phyloP scores from a whole-genome alignment of 1,140 invertebrate species.

The Drosophila erecta region DNA sequence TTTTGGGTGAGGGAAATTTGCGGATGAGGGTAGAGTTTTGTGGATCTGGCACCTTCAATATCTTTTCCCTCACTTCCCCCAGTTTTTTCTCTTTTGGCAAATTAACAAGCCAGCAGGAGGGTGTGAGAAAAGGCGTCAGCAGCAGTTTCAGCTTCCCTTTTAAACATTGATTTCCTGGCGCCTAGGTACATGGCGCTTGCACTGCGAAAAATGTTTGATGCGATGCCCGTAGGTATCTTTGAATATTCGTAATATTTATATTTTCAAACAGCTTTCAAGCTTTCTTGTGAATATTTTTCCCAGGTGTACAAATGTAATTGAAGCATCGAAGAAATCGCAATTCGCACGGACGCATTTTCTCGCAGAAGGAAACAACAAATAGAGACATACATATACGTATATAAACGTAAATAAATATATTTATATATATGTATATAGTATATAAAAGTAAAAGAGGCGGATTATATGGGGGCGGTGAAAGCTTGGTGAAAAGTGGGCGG shows the following conservation, averaged over 20 bases:
- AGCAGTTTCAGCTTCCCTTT: conserved; percentile 33
- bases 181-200: conserved; percentile 13
- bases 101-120: conserved; percentile 51
- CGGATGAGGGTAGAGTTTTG: not conserved
- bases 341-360: conserved; percentile 56
- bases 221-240: not conserved
- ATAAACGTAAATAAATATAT: not conserved
- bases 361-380: conserved; percentile 43
- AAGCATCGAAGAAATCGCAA: conserved; percentile 33
- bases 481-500: not conserved
- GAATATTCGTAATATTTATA: not conserved
- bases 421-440: not conserved
- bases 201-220: conserved; percentile 14
- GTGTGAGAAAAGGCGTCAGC: conserved; percentile 21
- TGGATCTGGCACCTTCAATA: conserved; percentile 32
- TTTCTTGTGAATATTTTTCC: not conserved
- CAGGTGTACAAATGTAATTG: conserved; percentile 7
- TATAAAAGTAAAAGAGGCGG: not conserved
- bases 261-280: too few species aligned
- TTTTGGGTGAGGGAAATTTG: not conserved
- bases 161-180: conserved; percentile 52
- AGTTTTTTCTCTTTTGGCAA: conserved; percentile 31
- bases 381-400: conserved; percentile 1
- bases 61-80: not conserved
- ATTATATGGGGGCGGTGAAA: not conserved